Base-by-base conservation (phyloP, 2,888 invertebrate species). In the Habroteleia sp. region DNA sequence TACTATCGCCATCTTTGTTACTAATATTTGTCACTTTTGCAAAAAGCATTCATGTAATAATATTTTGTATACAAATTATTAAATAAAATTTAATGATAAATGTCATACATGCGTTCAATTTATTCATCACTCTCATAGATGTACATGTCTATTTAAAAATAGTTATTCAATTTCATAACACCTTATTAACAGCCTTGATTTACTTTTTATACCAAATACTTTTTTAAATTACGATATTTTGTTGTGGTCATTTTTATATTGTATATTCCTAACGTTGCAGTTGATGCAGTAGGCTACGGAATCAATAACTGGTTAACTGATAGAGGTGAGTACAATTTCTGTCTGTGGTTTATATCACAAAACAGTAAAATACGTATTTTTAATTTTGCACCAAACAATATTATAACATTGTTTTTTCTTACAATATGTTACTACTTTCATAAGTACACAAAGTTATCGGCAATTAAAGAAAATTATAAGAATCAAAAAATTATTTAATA, bases 1-100 rank as follows among this genome's bases (percentile, higher is more conserved):
- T 69, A 44, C 71, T 78, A 76, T 81, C 80, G 81, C 85, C 86
- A 86, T 86, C 82, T 86, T 86, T 85, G 82, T 84, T 83, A 82
- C 80, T 76, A 82, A 66, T 73, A 66, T 65, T n/a, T 62, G 42
- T 62, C 39, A 33, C 25, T 54, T 63, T 63, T 50, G 74, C 65
- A 39, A 60, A 80, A 60, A 23, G 13, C 29, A 50, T 25, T 39
- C 46, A 48, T 68, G 62, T 50, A 65, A 52, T 50, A 37, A 29
- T 60, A 35, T 54, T 31, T 46, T 71, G 39, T 68, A 25, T 56
- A 46, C 14, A 37, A 52, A 2, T 27, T 31, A 27, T 46, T 17
- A 37, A 54, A 56, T 42, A 56, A 54, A 72, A 48, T 16, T 52
- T 20, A 33, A 44, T 27, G 41, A 14, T 10, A 44, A 39, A 54